These are phyloP conservation scores for Desmophyllum pertusum DNA, from an alignment of 92 coral and sea anemone species.

Conservation along the genomic window DNA sequence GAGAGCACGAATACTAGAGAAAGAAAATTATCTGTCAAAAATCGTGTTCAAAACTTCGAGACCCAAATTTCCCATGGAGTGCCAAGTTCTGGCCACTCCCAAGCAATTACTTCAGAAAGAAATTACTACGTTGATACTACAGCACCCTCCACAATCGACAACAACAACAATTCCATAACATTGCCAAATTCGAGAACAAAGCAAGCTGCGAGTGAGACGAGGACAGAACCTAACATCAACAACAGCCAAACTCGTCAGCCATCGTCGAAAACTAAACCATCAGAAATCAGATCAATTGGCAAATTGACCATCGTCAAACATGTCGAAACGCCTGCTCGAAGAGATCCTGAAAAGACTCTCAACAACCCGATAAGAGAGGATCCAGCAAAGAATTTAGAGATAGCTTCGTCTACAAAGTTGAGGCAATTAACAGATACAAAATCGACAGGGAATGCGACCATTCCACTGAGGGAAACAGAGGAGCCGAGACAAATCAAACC, in stretches of 20 bases:
- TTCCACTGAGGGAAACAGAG: neutral
- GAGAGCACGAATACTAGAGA: neutral
- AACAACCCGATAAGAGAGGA: neutral
- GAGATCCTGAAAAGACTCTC: neutral
- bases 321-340: slow-evolving; percentile 6
- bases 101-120: neutral
- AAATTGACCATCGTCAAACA: slow-evolving; percentile 34
- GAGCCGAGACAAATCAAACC: neutral
- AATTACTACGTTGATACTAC: neutral
- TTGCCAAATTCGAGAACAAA: neutral
- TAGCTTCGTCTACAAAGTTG: neutral
- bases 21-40: neutral
- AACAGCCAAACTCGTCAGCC: neutral
- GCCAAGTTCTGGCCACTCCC: neutral
- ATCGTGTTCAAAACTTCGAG: slow-evolving; percentile 4
- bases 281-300: slow-evolving; percentile 23
- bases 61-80: neutral
- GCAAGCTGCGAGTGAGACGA: neutral
- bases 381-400: neutral
- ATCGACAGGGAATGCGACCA: neutral
- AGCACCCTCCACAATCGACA: neutral
- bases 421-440: neutral
- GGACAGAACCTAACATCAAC: neutral
- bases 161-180: neutral
- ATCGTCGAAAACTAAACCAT: neutral